Conservation (phyloP, 1,140 invertebrate genomes). For the Bombus sylvicola region DNA sequence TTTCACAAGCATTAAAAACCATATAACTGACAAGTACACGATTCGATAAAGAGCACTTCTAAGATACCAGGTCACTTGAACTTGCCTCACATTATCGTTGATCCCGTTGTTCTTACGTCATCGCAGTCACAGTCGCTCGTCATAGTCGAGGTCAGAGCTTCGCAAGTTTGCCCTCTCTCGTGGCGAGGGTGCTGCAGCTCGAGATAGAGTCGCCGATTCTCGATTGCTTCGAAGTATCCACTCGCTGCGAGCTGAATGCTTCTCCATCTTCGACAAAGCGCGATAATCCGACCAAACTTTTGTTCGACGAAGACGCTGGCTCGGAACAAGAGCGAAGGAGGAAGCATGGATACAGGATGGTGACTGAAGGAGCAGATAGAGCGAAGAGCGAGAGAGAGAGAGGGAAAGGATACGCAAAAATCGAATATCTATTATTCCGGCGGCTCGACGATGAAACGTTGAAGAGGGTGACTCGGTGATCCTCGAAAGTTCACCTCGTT, state of each 20-base stretch:
- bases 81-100: not conserved
- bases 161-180: constrained; percentile 42
- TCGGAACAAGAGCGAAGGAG: not conserved
- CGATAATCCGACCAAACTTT: constrained; percentile 65
- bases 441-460: constrained; percentile 44
- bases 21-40: too few relatives aligned
- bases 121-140: not conserved
- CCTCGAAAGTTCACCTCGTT: constrained; percentile 49
- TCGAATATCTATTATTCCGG: constrained; percentile 61
- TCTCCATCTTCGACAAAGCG: constrained; percentile 46
- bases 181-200: constrained; percentile 21
- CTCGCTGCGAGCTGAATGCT: constrained; percentile 21
- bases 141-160: constrained; percentile 23
- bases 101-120: not conserved
- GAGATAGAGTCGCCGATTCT: constrained; percentile 53
- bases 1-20: not conserved
- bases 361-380: not conserved
- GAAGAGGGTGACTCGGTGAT: constrained; percentile 15
- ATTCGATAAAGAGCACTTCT: not conserved
- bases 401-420: constrained; percentile 34
- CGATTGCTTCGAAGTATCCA: constrained; percentile 46
- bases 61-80: not conserved
- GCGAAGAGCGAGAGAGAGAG: not conserved
- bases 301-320: constrained; percentile 46
- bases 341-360: not conserved